A percentile compares a stretch with the other conserved stretches of the same genome.
phyloP scores from a whole-genome alignment of 2,113 vertebrate species.

The Macquaria australasica region DNA sequence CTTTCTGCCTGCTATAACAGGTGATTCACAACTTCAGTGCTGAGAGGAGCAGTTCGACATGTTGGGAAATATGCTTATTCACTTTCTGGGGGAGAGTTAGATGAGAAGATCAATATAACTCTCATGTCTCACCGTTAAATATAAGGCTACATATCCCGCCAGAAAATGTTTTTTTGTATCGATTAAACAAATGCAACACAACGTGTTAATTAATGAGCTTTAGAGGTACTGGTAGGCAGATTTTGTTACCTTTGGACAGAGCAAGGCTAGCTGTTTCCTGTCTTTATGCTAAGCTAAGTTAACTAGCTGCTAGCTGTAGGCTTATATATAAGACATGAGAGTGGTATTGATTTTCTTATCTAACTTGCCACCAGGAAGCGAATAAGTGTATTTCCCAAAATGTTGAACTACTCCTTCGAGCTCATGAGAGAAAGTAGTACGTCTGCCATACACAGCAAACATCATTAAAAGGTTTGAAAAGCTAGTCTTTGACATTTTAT shows the following conservation, averaged over 20 bases:
- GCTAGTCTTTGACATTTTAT: background rate
- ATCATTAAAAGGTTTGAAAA: background rate
- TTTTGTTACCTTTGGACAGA: background rate
- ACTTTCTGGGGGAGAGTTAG: background rate
- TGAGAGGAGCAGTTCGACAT: background rate
- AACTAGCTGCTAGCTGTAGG: background rate
- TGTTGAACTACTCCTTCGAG: background rate
- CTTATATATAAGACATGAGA: slow-evolving; percentile 1
- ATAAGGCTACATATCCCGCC: background rate
- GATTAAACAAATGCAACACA: background rate
- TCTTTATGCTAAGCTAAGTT: background rate
- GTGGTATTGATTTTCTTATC: background rate
- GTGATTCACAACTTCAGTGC: slow-evolving; percentile 48
- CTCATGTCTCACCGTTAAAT: background rate
- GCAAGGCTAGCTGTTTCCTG: background rate
- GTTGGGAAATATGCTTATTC: background rate
- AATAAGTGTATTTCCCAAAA: background rate
- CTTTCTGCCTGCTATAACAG: slow-evolving; percentile 82
- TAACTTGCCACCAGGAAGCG: background rate
- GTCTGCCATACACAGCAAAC: background rate
- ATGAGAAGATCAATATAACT: background rate
- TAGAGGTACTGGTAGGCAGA: background rate
- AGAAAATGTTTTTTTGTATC: background rate
- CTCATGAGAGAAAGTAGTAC: background rate
- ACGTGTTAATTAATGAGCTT: background rate